phyloP scores from a whole-genome alignment of 2,888 invertebrate genomes.

The Leucophora obtusa region DNA sequence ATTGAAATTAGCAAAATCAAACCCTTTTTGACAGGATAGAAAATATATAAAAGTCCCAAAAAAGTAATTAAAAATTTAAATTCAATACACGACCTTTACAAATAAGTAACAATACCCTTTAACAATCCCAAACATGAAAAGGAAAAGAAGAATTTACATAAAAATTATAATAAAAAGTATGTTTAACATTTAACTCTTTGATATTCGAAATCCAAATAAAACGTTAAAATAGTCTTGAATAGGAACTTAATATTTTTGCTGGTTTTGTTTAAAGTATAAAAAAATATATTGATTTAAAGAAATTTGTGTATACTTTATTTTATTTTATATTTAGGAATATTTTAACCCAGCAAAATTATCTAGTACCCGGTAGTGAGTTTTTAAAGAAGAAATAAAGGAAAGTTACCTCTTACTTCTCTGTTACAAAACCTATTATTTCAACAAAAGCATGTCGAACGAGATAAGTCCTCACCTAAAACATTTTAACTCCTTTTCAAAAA shows the following conservation, averaged over 20 bases:
- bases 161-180: constrained; percentile 31
- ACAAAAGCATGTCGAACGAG: too few relatives aligned
- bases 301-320: neutral
- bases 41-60: neutral
- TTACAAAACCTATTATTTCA: too few relatives aligned
- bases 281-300: neutral
- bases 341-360: too few relatives aligned
- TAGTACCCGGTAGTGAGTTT: too few relatives aligned
- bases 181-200: constrained; percentile 25
- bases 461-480: too few relatives aligned
- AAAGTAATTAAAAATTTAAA: constrained; percentile 44
- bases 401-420: too few relatives aligned
- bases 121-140: neutral
- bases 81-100: constrained; percentile 25
- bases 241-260: neutral
- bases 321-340: too few relatives aligned
- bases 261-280: neutral
- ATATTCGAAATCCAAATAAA: constrained; percentile 22
- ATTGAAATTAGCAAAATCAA: neutral
- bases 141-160: constrained; percentile 12
- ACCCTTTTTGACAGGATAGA: neutral
- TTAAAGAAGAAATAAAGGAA: too few relatives aligned
- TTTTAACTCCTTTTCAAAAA: too few relatives aligned
- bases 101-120: constrained; percentile 30
- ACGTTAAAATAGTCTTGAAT: neutral